Evolutionary conservation across 2,888 invertebrate species (phyloP), one percentile per base, ranked within the genome.

Genomic region (Polydrusus pterygomalis): DNA sequence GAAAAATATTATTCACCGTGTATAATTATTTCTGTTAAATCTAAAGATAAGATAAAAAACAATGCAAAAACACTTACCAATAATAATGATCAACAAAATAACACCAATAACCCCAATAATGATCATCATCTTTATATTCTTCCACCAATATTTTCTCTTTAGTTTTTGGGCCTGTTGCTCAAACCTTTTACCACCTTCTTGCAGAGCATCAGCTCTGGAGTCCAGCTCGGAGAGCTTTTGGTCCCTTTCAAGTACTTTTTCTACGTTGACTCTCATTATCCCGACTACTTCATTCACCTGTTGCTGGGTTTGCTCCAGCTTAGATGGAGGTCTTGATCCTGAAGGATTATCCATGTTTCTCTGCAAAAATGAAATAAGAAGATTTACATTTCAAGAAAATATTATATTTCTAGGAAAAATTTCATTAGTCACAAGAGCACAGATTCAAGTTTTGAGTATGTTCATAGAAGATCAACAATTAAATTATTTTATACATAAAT

Each of bases 121-220:
- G 84, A 96, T 95, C 96, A 96, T 96, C 96, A 96, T 96, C 92
- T 98, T 98, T 85, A 97, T 90, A 89, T 98, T 98, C 89, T 98
- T 97, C 93, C 97, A 93, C 98, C 98, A 98, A 87, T 96, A 97
- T 89, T 98, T 98, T 86, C 97, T 92, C 89, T 98, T 98, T 87
- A 98, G 91, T 90, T 97, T 97, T 84, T 97, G 97, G 76, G 98
- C 97, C 87, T 97, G 97, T 84, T 97, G 97, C 87, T 98, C 98
- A 87, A 98, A 98, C 85, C 98, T 96, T 85, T 97, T 97, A 67
- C 97, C 97, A 54, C 97, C 97, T 86, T 97, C 95, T 86, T 97
- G 96, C 73, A 97, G 89, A 75, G 97, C 97, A 90, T 98, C 98
- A 86, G 98, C 97, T 90, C 98, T 92, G 87, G 97, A 96, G 86